These are phyloP conservation scores for Epinephelus malabaricus DNA, from an alignment of 2,797 vertebrate species.

Conservation along the genomic window DNA sequence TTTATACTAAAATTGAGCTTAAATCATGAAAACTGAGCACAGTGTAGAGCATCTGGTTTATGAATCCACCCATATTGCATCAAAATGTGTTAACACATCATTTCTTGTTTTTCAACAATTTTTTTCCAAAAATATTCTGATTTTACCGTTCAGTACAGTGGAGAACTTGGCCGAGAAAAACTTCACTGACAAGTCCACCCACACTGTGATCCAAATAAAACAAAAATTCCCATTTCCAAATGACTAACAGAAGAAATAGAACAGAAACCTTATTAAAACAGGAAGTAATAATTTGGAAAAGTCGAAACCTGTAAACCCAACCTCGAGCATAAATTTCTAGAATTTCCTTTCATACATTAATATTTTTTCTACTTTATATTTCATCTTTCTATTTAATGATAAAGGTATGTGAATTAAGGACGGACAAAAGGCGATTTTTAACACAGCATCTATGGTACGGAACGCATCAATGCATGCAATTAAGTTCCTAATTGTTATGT, in stretches of 20 bases:
- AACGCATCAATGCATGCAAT: constrained; percentile 92
- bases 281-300: constrained; percentile 14
- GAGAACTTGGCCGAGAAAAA: neutral
- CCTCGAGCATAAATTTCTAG: constrained; percentile 62
- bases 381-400: constrained; percentile 81
- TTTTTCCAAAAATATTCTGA: constrained; percentile 18
- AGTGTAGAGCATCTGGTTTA: constrained; percentile 10
- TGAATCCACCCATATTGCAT: constrained; percentile 10
- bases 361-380: constrained; percentile 78
- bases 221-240: constrained; percentile 6
- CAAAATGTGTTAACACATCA: neutral
- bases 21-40: neutral
- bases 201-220: constrained; percentile 48
- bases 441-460: constrained; percentile 90
- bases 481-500: constrained; percentile 91
- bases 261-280: constrained; percentile 22
- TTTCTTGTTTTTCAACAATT: constrained; percentile 9
- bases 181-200: constrained; percentile 2
- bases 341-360: constrained; percentile 71
- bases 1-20: constrained; percentile 12
- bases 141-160: constrained; percentile 18
- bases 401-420: constrained; percentile 79
- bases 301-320: constrained; percentile 4
- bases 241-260: neutral
- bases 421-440: constrained; percentile 85